A percentile compares a stretch with the other conserved stretches of the same genome.
Evolutionary conservation across 2,113 vertebrate species (phyloP).

Genomic region (Periophthalmodon schlosseri): DNA sequence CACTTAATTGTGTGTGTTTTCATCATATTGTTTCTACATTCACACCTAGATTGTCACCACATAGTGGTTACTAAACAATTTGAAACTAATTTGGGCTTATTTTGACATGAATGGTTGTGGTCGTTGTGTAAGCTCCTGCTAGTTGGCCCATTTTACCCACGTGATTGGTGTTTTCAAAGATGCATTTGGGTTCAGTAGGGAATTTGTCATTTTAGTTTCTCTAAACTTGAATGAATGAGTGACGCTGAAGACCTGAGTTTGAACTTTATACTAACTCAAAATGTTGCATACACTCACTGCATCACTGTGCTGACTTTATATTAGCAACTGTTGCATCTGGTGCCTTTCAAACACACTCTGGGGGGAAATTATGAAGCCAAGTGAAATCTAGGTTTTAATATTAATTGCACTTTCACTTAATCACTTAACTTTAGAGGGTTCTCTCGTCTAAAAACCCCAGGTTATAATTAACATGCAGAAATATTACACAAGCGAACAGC

Average conservation of each 20-base stretch:
- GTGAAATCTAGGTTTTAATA: slow-evolving; percentile 10
- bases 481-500: slow-evolving; percentile 3
- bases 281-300: not conserved
- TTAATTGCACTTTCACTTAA: slow-evolving; percentile 9
- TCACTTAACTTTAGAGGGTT: slow-evolving; percentile 9
- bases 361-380: slow-evolving; percentile 1
- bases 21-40: not conserved
- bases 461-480: slow-evolving; percentile 11
- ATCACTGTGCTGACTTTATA: not conserved
- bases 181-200: not conserved
- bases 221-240: not conserved
- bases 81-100: not conserved
- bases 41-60: not conserved
- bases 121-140: not conserved
- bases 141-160: not conserved
- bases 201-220: not conserved
- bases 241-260: not conserved
- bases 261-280: not conserved
- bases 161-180: not conserved
- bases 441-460: slow-evolving; percentile 1
- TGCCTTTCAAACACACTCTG: not conserved
- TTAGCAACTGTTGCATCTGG: not conserved
- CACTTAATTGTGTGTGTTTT: not conserved
- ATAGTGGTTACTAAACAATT: not conserved
- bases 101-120: not conserved